Evolutionary conservation across 1,140 invertebrate genomes (phyloP).

Genomic region (Papilio dardanus): DNA sequence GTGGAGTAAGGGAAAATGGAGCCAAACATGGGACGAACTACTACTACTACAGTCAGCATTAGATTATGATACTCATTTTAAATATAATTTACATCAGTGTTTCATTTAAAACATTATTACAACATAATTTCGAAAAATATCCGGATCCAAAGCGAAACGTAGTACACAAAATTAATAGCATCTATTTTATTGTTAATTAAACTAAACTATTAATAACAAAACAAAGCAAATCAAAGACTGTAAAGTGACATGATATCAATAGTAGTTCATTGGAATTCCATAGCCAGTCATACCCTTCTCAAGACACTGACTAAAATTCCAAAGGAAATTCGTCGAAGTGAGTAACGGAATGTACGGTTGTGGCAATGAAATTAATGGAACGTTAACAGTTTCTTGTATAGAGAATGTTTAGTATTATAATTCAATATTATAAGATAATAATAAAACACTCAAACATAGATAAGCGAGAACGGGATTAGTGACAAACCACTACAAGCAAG

Average conservation of each 20-base stretch:
- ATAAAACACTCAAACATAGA: not conserved
- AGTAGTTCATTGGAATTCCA: slow-evolving; percentile 18
- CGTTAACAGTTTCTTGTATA: not conserved
- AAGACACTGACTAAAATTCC: slow-evolving; percentile 15
- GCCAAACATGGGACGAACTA: no score
- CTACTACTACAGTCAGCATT: no score
- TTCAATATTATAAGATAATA: not conserved
- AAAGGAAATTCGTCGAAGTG: slow-evolving; percentile 12
- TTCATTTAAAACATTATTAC: no score
- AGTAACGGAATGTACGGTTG: slow-evolving; percentile 6
- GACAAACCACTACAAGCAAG: no score
- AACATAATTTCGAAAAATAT: no score
- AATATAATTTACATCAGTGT: no score
- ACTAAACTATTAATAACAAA: not conserved
- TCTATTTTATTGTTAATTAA: not conserved
- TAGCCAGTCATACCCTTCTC: slow-evolving; percentile 24
- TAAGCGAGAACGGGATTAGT: no score
- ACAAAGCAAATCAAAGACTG: not conserved
- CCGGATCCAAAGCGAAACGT: no score
- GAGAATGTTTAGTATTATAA: not conserved
- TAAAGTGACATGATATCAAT: slow-evolving; percentile 13
- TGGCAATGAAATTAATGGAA: slow-evolving; percentile 6
- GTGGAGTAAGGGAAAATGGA: no score
- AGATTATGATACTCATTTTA: no score
- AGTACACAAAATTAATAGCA: not conserved